A percentile compares a stretch with the other conserved stretches of the same genome.
phyloP scores from a whole-genome alignment of 2,113 vertebrate species.

The Tenebrosternarchus preto region DNA sequence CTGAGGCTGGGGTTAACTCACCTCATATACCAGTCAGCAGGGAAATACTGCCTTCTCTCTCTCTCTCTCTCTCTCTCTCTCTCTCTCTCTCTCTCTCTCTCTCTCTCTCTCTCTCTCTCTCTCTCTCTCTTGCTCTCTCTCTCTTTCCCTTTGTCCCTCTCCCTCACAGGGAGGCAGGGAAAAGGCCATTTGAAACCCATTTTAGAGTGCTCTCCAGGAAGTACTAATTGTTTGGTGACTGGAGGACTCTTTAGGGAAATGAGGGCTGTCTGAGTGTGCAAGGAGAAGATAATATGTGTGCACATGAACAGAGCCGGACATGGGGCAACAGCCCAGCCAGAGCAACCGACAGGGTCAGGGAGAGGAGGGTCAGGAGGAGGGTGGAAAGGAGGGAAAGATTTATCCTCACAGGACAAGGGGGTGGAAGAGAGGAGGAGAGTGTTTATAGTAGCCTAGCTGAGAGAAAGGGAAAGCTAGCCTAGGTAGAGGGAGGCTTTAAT shows the following conservation, averaged over 20 bases:
- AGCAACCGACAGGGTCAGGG: slow-evolving; percentile 31
- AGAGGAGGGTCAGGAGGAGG: neutral
- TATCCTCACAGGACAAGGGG: slow-evolving; percentile 32
- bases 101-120: neutral
- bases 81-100: neutral
- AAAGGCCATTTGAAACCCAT: slow-evolving; percentile 48
- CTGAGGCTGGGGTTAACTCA: slow-evolving; percentile 40
- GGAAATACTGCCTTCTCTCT: slow-evolving; percentile 20
- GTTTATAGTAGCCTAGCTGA: slow-evolving; percentile 38
- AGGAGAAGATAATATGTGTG: slow-evolving; percentile 58
- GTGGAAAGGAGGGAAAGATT: slow-evolving; percentile 29
- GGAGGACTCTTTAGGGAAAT: slow-evolving; percentile 60
- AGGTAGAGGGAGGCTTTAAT: slow-evolving; percentile 36
- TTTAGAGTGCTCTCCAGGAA: slow-evolving; percentile 60
- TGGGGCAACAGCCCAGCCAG: slow-evolving; percentile 23
- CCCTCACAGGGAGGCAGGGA: neutral
- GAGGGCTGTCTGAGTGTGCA: slow-evolving; percentile 57
- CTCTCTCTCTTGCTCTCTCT: no score
- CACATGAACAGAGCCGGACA: slow-evolving; percentile 53
- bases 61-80: slow-evolving; percentile 32
- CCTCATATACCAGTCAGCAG: slow-evolving; percentile 18
- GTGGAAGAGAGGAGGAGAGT: slow-evolving; percentile 23
- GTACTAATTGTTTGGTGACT: slow-evolving; percentile 66
- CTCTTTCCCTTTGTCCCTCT: neutral
- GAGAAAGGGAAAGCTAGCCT: slow-evolving; percentile 20